Percentiles rank a stretch among this genome's conserved stretches.
Conservation (phyloP, 2,888 invertebrate genomes). For the Macropis europaea region DNA sequence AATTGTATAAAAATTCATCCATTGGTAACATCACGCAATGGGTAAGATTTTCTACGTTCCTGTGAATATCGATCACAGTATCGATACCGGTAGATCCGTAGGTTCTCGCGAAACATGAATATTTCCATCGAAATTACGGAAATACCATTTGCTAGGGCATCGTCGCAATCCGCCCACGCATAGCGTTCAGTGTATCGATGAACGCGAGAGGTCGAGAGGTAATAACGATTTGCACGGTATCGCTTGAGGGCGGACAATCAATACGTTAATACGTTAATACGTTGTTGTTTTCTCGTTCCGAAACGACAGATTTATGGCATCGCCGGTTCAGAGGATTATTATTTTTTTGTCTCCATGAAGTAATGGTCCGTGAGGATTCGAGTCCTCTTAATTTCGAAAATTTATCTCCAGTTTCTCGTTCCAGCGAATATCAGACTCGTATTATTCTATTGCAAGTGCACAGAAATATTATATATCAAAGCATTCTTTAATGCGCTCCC, state of each 20-base stretch:
- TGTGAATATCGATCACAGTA: no score
- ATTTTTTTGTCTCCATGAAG: slow-evolving; percentile 32
- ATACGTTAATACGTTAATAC: slow-evolving; percentile 51
- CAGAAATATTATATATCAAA: no score
- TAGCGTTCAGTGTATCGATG: not conserved
- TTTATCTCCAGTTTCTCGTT: not conserved
- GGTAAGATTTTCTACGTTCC: no score
- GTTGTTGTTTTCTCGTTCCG: slow-evolving; percentile 32
- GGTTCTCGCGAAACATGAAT: not conserved
- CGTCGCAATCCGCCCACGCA: slow-evolving; percentile 2
- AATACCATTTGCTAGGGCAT: not conserved
- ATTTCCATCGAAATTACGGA: not conserved
- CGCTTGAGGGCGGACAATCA: slow-evolving; percentile 54
- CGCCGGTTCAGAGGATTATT: slow-evolving; percentile 37
- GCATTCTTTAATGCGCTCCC: no score
- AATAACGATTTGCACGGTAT: slow-evolving; percentile 34
- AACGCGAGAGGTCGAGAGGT: slow-evolving; percentile 31
- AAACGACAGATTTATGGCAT: slow-evolving; percentile 44
- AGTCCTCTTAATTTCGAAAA: not conserved
- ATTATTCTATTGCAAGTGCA: no score
- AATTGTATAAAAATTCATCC: no score
- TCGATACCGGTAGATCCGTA: no score
- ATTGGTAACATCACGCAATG: no score
- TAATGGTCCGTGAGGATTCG: slow-evolving; percentile 45
- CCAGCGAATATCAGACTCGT: no score